Evolutionary conservation across 2,888 invertebrate species (phyloP).

Genomic region (Bellardia pandia): DNA sequence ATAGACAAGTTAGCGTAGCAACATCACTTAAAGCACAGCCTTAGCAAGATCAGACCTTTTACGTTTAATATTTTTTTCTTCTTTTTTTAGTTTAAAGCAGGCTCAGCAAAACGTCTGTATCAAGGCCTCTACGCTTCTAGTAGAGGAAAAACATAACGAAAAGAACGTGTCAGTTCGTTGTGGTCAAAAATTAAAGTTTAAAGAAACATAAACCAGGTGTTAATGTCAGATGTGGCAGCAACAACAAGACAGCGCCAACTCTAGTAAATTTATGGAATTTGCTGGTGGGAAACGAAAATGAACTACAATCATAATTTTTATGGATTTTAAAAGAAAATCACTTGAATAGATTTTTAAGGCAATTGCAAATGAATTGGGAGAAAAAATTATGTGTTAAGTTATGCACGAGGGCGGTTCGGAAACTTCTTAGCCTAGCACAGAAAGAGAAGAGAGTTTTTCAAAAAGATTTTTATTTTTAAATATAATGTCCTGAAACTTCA

Average conservation of each 20-base stretch:
- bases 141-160: slow-evolving; percentile 44
- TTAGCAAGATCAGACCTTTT: not conserved
- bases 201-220: slow-evolving; percentile 49
- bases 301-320: slow-evolving; percentile 14
- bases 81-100: not conserved
- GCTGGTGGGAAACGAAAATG: slow-evolving; percentile 27
- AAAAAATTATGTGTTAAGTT: not conserved
- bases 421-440: too few species aligned
- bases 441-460: too few species aligned
- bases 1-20: slow-evolving; percentile 10
- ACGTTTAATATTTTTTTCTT: not conserved
- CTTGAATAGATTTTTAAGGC: not conserved
- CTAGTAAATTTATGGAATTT: not conserved
- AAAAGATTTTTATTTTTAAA: too few species aligned
- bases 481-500: too few species aligned
- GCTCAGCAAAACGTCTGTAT: too few species aligned
- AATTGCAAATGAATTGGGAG: not conserved
- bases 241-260: not conserved
- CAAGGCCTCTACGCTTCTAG: not conserved
- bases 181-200: slow-evolving; percentile 28
- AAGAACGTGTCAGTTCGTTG: slow-evolving; percentile 75
- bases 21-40: not conserved
- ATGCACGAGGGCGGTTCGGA: too few species aligned
- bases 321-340: not conserved
- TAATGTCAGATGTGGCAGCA: slow-evolving; percentile 30